phyloP scores from a whole-genome alignment of 2,113 vertebrate genomes.

The Reinhardtius hippoglossoides region DNA sequence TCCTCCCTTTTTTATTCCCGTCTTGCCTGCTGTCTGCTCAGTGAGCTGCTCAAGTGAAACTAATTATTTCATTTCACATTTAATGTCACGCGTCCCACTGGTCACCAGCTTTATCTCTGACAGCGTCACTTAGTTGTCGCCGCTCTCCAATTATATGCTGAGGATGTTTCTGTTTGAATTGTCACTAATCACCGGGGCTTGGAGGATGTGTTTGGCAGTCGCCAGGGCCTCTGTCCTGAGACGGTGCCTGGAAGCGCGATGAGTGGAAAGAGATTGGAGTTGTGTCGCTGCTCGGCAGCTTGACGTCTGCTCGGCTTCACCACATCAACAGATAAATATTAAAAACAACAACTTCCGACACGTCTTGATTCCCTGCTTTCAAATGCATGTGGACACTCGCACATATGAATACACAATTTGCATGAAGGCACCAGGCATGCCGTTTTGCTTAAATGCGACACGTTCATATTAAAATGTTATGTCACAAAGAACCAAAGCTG shows the following conservation, averaged over 20 bases:
- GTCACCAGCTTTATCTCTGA: constrained; percentile 53
- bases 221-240: constrained; percentile 1
- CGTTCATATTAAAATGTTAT: not conserved
- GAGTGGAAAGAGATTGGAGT: constrained; percentile 42
- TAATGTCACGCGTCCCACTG: constrained; percentile 41
- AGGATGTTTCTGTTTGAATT: constrained; percentile 53
- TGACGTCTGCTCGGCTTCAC: constrained; percentile 28
- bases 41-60: constrained; percentile 11
- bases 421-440: not conserved
- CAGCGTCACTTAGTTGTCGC: constrained; percentile 40
- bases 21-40: constrained; percentile 20
- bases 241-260: not conserved
- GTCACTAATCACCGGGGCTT: constrained; percentile 48
- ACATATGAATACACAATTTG: not conserved
- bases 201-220: constrained; percentile 34
- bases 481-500: not conserved
- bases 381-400: not conserved
- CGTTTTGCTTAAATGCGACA: not conserved
- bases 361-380: not conserved
- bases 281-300: constrained; percentile 24
- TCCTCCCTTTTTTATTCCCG: not conserved
- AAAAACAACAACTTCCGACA: not conserved
- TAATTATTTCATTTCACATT: constrained; percentile 63
- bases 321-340: constrained; percentile 41
- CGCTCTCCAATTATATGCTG: constrained; percentile 44